Evolutionary conservation across 1,140 invertebrate species (phyloP).

Genomic region (Elymnias hypermnestra): DNA sequence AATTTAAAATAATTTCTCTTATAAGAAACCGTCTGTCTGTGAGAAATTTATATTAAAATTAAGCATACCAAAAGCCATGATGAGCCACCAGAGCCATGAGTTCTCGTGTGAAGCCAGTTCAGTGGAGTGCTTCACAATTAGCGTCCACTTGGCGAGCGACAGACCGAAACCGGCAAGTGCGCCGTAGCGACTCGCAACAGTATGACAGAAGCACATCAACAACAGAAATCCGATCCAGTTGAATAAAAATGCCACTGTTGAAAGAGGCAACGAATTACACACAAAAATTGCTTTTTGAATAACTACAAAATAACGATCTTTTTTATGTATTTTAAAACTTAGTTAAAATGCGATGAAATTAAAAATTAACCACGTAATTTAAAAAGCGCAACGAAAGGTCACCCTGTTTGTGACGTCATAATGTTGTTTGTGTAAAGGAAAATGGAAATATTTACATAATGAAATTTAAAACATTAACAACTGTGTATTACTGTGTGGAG

Average conservation of each 20-base stretch:
- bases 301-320: too few species aligned
- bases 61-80: conserved; percentile 88
- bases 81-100: conserved; percentile 93
- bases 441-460: too few species aligned
- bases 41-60: not conserved
- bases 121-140: conserved; percentile 94
- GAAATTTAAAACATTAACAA: too few species aligned
- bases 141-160: conserved; percentile 95
- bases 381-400: too few species aligned
- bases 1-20: too few species aligned
- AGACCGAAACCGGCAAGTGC: conserved; percentile 94
- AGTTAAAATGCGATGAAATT: too few species aligned
- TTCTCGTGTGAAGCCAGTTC: conserved; percentile 90
- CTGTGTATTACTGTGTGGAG: too few species aligned
- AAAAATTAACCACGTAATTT: too few species aligned
- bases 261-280: not conserved
- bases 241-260: conserved; percentile 77
- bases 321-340: too few species aligned
- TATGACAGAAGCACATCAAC: conserved; percentile 94
- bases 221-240: conserved; percentile 97
- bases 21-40: not conserved
- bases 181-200: conserved; percentile 93
- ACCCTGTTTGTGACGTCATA: too few species aligned
- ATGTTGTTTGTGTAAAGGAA: too few species aligned
- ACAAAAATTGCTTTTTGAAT: too few species aligned